Percentiles rank a stretch among this genome's conserved stretches.
These are phyloP conservation scores for Maniola jurtina DNA, from an alignment of 1,140 invertebrate genomes.

Conservation along the genomic window DNA sequence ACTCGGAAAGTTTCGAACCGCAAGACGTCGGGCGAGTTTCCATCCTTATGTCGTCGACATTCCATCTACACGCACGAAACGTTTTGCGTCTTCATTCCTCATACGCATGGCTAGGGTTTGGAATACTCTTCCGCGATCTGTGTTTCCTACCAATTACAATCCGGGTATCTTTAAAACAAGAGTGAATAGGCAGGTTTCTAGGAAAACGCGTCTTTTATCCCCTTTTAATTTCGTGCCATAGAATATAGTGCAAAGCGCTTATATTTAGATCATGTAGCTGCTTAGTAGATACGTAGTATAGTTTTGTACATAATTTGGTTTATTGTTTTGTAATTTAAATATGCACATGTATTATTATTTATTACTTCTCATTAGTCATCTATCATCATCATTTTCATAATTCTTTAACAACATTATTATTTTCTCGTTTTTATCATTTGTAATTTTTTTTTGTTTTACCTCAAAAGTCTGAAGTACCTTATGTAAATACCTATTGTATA, in stretches of 20 bases:
- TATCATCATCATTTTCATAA: background rate
- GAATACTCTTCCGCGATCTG: too few species aligned
- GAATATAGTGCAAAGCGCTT: constrained; percentile 9
- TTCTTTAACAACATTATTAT: background rate
- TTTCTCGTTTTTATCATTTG: background rate
- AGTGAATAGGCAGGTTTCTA: too few species aligned
- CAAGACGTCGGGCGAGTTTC: too few species aligned
- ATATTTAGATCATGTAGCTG: background rate
- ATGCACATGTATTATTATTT: background rate
- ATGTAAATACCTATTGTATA: constrained; percentile 23
- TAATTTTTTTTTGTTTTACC: constrained; percentile 2
- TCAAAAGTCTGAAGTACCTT: constrained; percentile 9
- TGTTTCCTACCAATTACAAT: too few species aligned
- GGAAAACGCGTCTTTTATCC: background rate
- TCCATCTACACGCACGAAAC: too few species aligned
- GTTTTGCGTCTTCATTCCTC: too few species aligned
- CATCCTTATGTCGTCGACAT: too few species aligned
- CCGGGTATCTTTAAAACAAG: too few species aligned
- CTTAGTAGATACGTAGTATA: constrained; percentile 11
- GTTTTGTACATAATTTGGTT: constrained; percentile 5
- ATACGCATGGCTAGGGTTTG: too few species aligned
- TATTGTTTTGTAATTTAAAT: constrained; percentile 11
- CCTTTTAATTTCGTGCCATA: constrained; percentile 22
- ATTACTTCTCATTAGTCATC: background rate
- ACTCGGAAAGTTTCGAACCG: too few species aligned